These are phyloP conservation scores for Nipponia nippon DNA, from an alignment of 2,113 vertebrate species.

Conservation along the genomic window DNA sequence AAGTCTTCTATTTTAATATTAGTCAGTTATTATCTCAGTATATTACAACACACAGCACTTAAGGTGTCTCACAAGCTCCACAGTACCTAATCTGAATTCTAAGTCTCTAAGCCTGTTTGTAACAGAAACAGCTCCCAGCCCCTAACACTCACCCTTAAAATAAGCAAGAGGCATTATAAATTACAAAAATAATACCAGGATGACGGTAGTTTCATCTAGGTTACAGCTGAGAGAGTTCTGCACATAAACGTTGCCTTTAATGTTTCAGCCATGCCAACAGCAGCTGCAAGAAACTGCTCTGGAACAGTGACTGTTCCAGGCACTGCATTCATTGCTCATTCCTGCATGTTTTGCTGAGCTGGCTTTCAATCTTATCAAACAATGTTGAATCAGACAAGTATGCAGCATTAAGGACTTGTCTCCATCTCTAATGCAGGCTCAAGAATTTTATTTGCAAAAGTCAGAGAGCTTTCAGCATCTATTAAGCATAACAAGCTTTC, in stretches of 20 bases:
- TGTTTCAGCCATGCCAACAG: not conserved
- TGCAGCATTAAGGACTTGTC: not conserved
- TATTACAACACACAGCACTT: not conserved
- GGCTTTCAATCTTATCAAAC: not conserved
- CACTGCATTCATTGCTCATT: not conserved
- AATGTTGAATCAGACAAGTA: not conserved
- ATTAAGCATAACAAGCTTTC: not conserved
- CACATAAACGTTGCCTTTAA: not conserved
- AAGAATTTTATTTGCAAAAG: not conserved
- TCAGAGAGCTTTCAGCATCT: not conserved
- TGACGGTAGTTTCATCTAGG: not conserved
- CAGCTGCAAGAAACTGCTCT: not conserved
- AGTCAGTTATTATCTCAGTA: not conserved
- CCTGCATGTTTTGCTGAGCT: not conserved
- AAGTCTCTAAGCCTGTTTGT: not conserved
- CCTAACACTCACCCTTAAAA: fast-evolving
- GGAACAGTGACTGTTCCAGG: not conserved
- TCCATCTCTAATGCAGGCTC: not conserved
- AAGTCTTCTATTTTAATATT: not conserved
- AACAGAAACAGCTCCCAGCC: not conserved
- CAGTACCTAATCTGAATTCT: not conserved
- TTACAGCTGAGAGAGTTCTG: not conserved
- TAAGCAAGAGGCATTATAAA: not conserved
- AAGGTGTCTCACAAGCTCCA: not conserved
- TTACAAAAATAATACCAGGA: not conserved